phyloP scores from a whole-genome alignment of 2,888 invertebrate species.

The Fragum fragum region DNA sequence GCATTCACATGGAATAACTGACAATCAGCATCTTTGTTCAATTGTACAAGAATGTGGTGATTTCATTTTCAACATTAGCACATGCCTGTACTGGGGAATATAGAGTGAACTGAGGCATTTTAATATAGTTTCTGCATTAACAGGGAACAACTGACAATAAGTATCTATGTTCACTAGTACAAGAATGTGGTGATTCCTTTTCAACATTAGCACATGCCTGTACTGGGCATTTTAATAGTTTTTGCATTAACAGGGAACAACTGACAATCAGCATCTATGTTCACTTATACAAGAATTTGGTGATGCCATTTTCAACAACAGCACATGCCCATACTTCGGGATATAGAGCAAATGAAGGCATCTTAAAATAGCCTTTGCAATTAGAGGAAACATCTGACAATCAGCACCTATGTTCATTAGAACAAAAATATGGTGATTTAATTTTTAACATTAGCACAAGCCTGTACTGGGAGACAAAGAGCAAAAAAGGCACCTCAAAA shows the following conservation, averaged over 20 bases:
- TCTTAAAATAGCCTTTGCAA: no score
- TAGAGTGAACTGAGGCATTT: neutral
- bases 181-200: neutral
- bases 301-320: neutral
- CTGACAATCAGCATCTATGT: neutral
- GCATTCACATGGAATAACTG: no score
- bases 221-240: neutral
- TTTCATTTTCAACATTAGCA: neutral
- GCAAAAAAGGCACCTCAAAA: no score
- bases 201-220: neutral
- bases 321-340: constrained; percentile 4
- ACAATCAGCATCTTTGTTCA: neutral
- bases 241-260: no score
- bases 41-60: neutral
- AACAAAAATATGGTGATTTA: neutral
- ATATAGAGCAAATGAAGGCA: neutral
- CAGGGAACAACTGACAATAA: no score
- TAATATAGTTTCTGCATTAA: no score
- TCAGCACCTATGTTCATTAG: neutral
- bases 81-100: neutral
- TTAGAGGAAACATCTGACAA: no score
- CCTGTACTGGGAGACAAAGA: constrained; percentile 29
- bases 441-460: constrained; percentile 36
- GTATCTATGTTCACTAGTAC: neutral
- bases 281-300: neutral